A percentile compares a stretch with the other conserved stretches of the same genome.
Conservation (phyloP, 2,888 invertebrate species). For the Amphiduros pacificus region DNA sequence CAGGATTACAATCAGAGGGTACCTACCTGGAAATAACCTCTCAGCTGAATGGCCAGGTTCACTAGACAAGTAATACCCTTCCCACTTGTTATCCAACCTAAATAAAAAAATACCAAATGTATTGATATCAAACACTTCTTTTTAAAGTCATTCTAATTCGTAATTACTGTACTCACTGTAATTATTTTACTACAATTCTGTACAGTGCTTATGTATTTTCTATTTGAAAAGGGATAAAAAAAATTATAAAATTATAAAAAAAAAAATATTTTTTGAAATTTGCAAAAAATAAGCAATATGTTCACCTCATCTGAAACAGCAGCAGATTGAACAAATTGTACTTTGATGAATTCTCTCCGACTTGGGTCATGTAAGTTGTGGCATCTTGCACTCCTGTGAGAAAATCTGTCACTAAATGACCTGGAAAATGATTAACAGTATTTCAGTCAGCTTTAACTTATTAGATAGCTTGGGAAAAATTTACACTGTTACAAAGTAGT, state of each 20-base stretch:
- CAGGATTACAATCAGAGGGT: no score
- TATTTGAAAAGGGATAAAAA: no score
- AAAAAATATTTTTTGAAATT: background rate
- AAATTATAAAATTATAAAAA: no score
- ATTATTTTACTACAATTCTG: no score
- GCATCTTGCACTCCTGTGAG: background rate
- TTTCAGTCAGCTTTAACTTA: background rate
- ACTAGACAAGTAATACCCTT: background rate
- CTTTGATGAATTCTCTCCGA: background rate
- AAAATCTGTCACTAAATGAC: slow-evolving; percentile 3
- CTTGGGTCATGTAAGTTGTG: background rate
- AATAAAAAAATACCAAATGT: background rate
- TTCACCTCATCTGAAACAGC: slow-evolving; percentile 5
- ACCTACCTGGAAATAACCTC: no score
- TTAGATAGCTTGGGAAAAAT: background rate
- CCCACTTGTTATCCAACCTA: background rate
- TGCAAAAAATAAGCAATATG: background rate
- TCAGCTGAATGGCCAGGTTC: no score
- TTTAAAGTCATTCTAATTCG: background rate
- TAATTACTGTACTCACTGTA: no score
- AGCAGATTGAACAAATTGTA: slow-evolving; percentile 6
- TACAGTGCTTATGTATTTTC: no score
- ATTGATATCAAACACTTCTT: background rate
- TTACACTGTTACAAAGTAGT: no score
- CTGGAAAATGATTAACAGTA: background rate